Conservation (phyloP, 1,140 invertebrate species). For the Lepidurus apus region DNA sequence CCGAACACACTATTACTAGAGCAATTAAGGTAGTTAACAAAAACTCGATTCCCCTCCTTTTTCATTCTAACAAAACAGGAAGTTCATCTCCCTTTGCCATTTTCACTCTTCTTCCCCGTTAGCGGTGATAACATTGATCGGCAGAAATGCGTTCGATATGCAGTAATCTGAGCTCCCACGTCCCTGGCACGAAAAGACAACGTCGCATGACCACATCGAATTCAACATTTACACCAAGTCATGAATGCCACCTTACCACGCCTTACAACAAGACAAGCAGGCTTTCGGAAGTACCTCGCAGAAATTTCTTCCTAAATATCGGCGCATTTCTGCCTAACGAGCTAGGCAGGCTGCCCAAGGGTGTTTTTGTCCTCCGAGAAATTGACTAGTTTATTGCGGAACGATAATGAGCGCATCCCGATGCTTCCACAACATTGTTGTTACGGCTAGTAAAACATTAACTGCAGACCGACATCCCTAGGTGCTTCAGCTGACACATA, state of each 20-base stretch:
- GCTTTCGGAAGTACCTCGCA: neutral
- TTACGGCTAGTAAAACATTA: neutral
- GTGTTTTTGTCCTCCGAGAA: neutral
- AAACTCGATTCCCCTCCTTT: neutral
- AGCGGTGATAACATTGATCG: neutral
- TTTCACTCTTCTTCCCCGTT: neutral
- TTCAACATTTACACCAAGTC: neutral
- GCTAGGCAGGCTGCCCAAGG: neutral
- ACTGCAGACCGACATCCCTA: neutral
- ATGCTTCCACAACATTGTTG: slow-evolving; percentile 6
- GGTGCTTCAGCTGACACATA: slow-evolving; percentile 17
- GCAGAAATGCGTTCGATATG: slow-evolving; percentile 6
- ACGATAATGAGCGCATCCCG: neutral
- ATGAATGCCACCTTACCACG: neutral
- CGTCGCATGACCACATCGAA: slow-evolving; percentile 12
- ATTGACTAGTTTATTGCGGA: neutral
- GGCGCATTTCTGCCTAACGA: neutral
- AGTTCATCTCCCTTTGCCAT: neutral
- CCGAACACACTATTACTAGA: neutral
- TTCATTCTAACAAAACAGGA: neutral
- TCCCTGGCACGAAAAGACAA: neutral
- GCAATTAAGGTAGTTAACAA: neutral
- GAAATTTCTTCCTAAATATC: neutral
- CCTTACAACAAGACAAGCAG: neutral
- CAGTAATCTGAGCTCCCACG: neutral